These are phyloP conservation scores for Lymantria dispar DNA, from an alignment of 2,888 invertebrate species.

Conservation along the genomic window DNA sequence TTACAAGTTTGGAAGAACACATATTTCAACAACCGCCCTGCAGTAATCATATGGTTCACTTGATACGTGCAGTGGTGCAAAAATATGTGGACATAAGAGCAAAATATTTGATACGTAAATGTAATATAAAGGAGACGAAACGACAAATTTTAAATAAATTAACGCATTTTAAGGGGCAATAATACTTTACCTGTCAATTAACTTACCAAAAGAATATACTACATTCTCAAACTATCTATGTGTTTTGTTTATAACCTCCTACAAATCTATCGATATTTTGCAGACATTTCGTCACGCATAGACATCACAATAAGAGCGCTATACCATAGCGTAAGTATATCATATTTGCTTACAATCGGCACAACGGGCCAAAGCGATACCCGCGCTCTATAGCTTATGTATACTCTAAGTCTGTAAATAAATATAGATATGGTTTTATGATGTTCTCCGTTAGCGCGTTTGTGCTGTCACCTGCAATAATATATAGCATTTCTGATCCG, in stretches of 20 bases:
- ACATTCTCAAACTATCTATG: not conserved
- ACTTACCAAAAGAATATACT: not conserved
- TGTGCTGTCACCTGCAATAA: constrained; percentile 34
- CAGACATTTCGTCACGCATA: not conserved
- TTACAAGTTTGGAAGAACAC: not conserved
- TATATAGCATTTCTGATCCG: not conserved
- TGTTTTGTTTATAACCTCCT: not conserved
- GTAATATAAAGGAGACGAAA: constrained; percentile 1
- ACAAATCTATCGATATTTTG: not conserved
- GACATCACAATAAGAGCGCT: not conserved
- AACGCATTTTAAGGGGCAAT: constrained; percentile 1
- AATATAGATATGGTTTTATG: constrained; percentile 32
- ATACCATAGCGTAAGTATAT: not conserved
- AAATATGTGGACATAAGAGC: constrained; percentile 1
- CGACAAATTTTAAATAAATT: constrained; percentile 1
- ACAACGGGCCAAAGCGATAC: not conserved
- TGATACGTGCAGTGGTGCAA: constrained; percentile 1
- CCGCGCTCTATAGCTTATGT: not conserved
- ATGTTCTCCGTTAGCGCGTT: constrained; percentile 24
- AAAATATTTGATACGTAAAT: constrained; percentile 1
- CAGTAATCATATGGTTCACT: constrained; percentile 1
- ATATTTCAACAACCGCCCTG: constrained; percentile 2
- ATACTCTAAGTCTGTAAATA: not conserved
- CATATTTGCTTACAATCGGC: constrained; percentile 2
- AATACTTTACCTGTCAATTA: not conserved